Evolutionary conservation across 2,888 invertebrate genomes (phyloP).

Genomic region (Germaria angustata): DNA sequence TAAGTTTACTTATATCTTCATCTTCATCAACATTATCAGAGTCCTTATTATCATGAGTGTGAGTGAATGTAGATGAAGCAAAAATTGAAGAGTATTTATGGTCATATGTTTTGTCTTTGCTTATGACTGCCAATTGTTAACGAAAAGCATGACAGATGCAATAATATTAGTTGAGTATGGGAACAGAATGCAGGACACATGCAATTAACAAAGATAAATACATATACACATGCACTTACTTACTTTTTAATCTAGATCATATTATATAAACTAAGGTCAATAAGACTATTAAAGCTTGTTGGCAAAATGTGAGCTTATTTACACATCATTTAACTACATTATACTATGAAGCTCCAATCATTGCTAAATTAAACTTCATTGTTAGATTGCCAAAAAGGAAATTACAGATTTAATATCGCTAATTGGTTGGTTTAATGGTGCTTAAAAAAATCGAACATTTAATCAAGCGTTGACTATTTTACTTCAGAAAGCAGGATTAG

Average conservation of each 20-base stretch:
- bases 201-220: slow-evolving; percentile 38
- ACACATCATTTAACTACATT: neutral
- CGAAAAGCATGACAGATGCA: slow-evolving; percentile 14
- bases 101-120: slow-evolving; percentile 21
- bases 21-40: neutral
- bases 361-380: neutral
- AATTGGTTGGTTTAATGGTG: too few relatives aligned
- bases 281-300: slow-evolving; percentile 5
- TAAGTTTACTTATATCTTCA: slow-evolving; percentile 26
- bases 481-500: too few relatives aligned
- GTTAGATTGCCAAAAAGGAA: too few relatives aligned
- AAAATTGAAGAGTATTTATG: slow-evolving; percentile 2
- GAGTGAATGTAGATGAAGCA: slow-evolving; percentile 25
- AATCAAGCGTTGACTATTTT: too few relatives aligned
- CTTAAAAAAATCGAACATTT: too few relatives aligned
- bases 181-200: slow-evolving; percentile 53
- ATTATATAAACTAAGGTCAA: neutral
- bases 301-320: neutral
- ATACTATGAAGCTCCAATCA: neutral
- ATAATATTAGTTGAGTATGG: slow-evolving; percentile 30
- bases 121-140: slow-evolving; percentile 50
- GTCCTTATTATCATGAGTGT: neutral
- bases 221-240: slow-evolving; percentile 1
- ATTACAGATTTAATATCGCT: too few relatives aligned
- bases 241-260: neutral